These are phyloP conservation scores for Fopius arisanus DNA, from an alignment of 1,140 invertebrate genomes.

Conservation along the genomic window DNA sequence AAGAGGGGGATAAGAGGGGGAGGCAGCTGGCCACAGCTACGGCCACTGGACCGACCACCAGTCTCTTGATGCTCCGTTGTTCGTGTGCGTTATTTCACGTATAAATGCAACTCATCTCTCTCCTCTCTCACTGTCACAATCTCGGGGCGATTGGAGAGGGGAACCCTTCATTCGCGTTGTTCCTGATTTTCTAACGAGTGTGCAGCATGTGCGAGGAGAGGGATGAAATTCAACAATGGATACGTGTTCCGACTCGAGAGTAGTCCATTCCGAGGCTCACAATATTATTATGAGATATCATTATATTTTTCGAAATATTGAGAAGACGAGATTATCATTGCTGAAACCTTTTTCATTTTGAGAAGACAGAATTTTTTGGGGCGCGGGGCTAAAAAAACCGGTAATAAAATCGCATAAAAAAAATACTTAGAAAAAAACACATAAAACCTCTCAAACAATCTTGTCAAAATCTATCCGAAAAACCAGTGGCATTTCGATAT, in stretches of 20 bases:
- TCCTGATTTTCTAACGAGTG: slow-evolving; percentile 3
- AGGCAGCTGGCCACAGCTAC: slow-evolving; percentile 62
- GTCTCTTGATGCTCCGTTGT: slow-evolving; percentile 39
- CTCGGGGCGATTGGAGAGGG: not conserved
- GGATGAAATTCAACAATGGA: slow-evolving; percentile 24
- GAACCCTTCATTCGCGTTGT: slow-evolving; percentile 31
- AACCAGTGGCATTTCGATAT: too few relatives aligned
- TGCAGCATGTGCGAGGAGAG: not conserved
- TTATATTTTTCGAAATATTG: too few relatives aligned
- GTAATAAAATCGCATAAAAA: too few relatives aligned
- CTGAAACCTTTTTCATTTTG: too few relatives aligned
- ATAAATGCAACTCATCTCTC: slow-evolving; percentile 38
- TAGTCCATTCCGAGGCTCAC: too few relatives aligned
- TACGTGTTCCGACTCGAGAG: slow-evolving; percentile 33
- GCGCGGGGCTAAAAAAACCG: too few relatives aligned
- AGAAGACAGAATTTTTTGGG: too few relatives aligned
- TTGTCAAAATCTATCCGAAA: too few relatives aligned
- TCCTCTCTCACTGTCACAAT: slow-evolving; percentile 23
- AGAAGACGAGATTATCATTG: too few relatives aligned
- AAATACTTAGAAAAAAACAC: too few relatives aligned
- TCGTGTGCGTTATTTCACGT: slow-evolving; percentile 28
- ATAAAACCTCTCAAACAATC: too few relatives aligned
- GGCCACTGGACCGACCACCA: slow-evolving; percentile 63
- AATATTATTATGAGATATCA: too few relatives aligned
- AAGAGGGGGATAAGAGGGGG: slow-evolving; percentile 22